These are phyloP conservation scores for Anticlea derivata DNA, from an alignment of 2,888 invertebrate genomes.

Conservation along the genomic window DNA sequence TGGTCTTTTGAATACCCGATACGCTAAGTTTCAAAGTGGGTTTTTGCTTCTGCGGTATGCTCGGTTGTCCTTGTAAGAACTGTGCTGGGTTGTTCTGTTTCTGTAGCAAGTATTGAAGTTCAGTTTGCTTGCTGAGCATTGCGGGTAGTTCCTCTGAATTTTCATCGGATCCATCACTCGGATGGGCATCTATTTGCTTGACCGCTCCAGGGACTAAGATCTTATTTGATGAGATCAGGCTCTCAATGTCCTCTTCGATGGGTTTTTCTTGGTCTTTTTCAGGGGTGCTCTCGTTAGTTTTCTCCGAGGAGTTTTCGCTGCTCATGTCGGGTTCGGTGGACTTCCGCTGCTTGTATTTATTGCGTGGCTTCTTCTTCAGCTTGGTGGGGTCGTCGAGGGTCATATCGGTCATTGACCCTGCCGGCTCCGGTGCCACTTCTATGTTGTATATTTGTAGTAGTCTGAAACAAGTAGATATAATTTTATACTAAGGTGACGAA, in stretches of 20 bases:
- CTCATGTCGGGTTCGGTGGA: constrained; percentile 66
- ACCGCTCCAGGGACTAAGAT: constrained; percentile 70
- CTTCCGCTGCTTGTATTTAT: constrained; percentile 71
- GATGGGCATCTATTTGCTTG: constrained; percentile 47
- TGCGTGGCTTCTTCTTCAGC: constrained; percentile 69
- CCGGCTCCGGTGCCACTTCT: constrained; percentile 84
- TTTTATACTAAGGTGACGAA: neutral
- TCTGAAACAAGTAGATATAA: constrained; percentile 72
- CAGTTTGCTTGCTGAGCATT: constrained; percentile 75
- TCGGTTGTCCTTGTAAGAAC: constrained; percentile 63
- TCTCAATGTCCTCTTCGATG: constrained; percentile 76
- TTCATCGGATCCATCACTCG: constrained; percentile 62
- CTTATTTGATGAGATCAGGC: constrained; percentile 78
- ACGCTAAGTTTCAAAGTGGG: constrained; percentile 67
- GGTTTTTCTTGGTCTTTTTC: constrained; percentile 58
- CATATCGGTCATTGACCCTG: constrained; percentile 71
- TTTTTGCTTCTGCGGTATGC: constrained; percentile 67
- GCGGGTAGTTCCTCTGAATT: constrained; percentile 66
- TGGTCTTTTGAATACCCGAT: constrained; percentile 64
- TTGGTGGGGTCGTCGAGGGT: constrained; percentile 56
- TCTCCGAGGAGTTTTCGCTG: constrained; percentile 62
- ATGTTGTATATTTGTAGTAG: constrained; percentile 90
- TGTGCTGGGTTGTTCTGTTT: constrained; percentile 80
- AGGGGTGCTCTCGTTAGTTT: constrained; percentile 64
- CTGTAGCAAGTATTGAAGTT: constrained; percentile 73